These are phyloP conservation scores for Nothocercus julius DNA, from an alignment of 2,113 vertebrate genomes.

Conservation along the genomic window DNA sequence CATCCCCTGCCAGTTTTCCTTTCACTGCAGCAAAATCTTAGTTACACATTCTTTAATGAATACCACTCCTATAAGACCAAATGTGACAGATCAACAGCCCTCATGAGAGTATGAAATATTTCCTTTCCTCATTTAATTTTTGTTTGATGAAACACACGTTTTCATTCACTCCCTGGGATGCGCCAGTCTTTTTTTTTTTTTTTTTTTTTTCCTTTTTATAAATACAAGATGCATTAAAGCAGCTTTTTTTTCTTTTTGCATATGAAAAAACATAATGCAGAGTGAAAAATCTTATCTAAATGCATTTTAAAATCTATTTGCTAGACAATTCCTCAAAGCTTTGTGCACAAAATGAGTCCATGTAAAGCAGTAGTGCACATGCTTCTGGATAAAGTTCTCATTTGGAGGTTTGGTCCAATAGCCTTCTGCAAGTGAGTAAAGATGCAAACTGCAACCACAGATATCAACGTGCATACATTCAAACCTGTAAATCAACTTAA, in stretches of 20 bases:
- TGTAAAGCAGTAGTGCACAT: neutral
- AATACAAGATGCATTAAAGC: neutral
- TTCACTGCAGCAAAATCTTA: neutral
- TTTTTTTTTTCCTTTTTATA: neutral
- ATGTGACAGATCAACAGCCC: neutral
- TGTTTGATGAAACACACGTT: conserved; percentile 11
- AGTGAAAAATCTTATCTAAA: neutral
- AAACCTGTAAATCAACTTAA: neutral
- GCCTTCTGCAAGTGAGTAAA: neutral
- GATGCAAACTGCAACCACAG: neutral
- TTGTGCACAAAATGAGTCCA: neutral
- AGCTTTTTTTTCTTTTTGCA: neutral
- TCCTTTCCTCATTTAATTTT: conserved; percentile 11
- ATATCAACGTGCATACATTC: neutral
- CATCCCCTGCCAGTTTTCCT: neutral
- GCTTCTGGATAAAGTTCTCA: neutral
- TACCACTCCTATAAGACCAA: neutral
- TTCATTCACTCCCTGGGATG: neutral
- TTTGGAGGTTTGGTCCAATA: neutral
- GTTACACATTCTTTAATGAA: neutral
- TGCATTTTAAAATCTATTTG: conserved; percentile 4
- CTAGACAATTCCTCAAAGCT: neutral
- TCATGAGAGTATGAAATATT: conserved; percentile 11
- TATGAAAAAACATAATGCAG: neutral
- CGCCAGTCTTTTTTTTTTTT: neutral